Evolutionary conservation across 1,140 invertebrate species (phyloP).

Genomic region (Drosophila lowei): DNA sequence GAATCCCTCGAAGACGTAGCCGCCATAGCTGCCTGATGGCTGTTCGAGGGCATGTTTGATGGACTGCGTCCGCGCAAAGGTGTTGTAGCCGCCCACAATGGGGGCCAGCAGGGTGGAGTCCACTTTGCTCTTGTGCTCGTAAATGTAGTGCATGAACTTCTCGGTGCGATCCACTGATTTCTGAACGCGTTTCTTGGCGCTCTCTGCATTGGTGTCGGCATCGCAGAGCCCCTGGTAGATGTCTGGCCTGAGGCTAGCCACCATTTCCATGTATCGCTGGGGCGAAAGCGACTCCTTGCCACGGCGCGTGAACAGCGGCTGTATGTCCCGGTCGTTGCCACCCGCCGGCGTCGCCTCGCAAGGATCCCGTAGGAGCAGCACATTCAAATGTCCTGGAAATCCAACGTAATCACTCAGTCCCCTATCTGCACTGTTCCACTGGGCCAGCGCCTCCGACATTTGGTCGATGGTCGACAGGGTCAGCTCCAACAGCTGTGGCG

Average conservation of each 20-base stretch:
- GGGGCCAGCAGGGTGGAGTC: constrained; percentile 84
- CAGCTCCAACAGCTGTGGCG: constrained; percentile 85
- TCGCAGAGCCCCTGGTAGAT: constrained; percentile 91
- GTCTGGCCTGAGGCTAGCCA: constrained; percentile 90
- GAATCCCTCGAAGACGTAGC: constrained; percentile 92
- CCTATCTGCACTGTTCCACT: constrained; percentile 76
- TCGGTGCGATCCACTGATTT: constrained; percentile 87
- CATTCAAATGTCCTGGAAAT: constrained; percentile 86
- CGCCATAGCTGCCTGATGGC: constrained; percentile 84
- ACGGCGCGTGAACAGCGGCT: constrained; percentile 89
- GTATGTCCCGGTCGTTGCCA: constrained; percentile 87
- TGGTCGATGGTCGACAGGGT: constrained; percentile 85
- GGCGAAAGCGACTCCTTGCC: constrained; percentile 88
- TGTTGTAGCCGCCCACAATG: constrained; percentile 89
- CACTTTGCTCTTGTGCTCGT: constrained; percentile 85
- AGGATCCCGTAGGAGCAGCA: constrained; percentile 88
- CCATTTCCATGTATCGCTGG: constrained; percentile 88
- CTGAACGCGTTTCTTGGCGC: constrained; percentile 87
- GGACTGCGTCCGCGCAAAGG: constrained; percentile 85
- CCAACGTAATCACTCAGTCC: constrained; percentile 86
- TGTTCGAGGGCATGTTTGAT: constrained; percentile 86
- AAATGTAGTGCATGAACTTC: constrained; percentile 86
- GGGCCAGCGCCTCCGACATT: constrained; percentile 84
- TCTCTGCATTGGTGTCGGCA: constrained; percentile 89
- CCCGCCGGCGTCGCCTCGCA: constrained; percentile 85